Percentiles rank a stretch among this genome's conserved stretches.
Evolutionary conservation across 2,797 vertebrate genomes (phyloP).

Genomic region (Catostomus latipinnis): DNA sequence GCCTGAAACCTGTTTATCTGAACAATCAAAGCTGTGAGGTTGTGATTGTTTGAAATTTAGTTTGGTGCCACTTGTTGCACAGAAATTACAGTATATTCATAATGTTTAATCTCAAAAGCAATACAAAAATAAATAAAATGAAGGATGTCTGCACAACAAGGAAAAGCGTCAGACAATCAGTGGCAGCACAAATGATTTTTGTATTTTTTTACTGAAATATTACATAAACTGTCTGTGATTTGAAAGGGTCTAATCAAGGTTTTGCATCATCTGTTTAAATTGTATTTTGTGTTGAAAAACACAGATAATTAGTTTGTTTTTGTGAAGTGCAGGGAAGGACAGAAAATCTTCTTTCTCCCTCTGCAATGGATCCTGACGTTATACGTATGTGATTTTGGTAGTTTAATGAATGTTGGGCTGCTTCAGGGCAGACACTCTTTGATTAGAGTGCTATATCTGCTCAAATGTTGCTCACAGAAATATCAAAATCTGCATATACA

Average conservation of each 20-base stretch:
- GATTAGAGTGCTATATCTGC: conserved; percentile 33
- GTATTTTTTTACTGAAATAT: conserved; percentile 1
- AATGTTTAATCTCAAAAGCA: background rate
- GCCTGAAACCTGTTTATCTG: background rate
- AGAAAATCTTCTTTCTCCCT: background rate
- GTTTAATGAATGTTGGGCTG: conserved; percentile 44
- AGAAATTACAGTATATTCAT: background rate
- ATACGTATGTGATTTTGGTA: conserved; percentile 41
- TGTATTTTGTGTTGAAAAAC: conserved; percentile 8
- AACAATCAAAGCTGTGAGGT: too few relatives aligned
- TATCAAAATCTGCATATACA: conserved; percentile 31
- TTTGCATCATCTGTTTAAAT: background rate
- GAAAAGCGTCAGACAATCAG: conserved; percentile 23
- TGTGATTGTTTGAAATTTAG: background rate
- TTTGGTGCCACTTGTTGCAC: background rate
- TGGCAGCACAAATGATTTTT: background rate
- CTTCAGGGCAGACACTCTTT: conserved; percentile 42
- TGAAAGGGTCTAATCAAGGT: conserved; percentile 38
- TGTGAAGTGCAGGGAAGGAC: conserved; percentile 16
- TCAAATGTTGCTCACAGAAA: conserved; percentile 32
- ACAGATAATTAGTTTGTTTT: conserved; percentile 31
- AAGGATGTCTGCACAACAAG: background rate
- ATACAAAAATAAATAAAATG: background rate
- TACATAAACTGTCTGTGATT: conserved; percentile 1
- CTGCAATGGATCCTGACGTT: background rate